Conservation (phyloP, 2,797 vertebrate genomes). For the Oryzias dopingdopingensis region DNA sequence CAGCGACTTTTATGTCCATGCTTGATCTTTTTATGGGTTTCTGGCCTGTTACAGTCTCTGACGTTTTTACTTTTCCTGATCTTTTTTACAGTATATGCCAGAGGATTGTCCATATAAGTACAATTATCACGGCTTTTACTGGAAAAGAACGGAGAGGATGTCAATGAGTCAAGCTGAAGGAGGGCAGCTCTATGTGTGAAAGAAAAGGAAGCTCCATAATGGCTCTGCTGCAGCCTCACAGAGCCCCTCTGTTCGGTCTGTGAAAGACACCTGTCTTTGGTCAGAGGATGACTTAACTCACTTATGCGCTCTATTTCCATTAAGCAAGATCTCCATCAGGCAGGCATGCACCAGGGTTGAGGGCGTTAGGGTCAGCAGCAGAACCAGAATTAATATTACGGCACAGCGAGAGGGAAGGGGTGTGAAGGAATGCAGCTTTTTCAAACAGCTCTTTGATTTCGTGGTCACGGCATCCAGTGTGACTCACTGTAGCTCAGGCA, state of each 20-base stretch:
- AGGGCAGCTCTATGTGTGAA: slow-evolving; percentile 29
- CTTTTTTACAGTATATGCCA: no score
- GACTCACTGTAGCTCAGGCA: slow-evolving; percentile 62
- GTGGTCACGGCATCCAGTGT: slow-evolving; percentile 57
- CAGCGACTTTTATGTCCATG: no score
- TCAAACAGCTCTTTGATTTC: slow-evolving; percentile 75
- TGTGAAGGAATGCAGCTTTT: slow-evolving; percentile 76
- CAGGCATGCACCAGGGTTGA: slow-evolving; percentile 9
- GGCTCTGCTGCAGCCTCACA: slow-evolving; percentile 41
- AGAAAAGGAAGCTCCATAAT: slow-evolving; percentile 38
- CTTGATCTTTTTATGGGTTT: no score
- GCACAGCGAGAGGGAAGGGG: slow-evolving; percentile 44
- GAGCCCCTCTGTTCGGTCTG: slow-evolving; percentile 29
- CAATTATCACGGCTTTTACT: slow-evolving; percentile 27
- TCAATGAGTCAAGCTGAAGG: slow-evolving; percentile 23
- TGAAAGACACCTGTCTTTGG: slow-evolving; percentile 46
- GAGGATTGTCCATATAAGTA: slow-evolving; percentile 9
- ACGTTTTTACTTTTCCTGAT: no score
- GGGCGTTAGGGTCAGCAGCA: slow-evolving; percentile 2
- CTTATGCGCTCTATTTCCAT: slow-evolving; percentile 50
- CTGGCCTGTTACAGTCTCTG: no score
- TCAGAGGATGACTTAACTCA: slow-evolving; percentile 42
- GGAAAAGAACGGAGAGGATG: slow-evolving; percentile 11
- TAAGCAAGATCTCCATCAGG: slow-evolving; percentile 38
- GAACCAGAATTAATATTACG: slow-evolving; percentile 36